A percentile compares a stretch with the other conserved stretches of the same genome.
These are phyloP conservation scores for Palythoa heliodiscus DNA, from an alignment of 92 coral and sea anemone species.

Conservation along the genomic window DNA sequence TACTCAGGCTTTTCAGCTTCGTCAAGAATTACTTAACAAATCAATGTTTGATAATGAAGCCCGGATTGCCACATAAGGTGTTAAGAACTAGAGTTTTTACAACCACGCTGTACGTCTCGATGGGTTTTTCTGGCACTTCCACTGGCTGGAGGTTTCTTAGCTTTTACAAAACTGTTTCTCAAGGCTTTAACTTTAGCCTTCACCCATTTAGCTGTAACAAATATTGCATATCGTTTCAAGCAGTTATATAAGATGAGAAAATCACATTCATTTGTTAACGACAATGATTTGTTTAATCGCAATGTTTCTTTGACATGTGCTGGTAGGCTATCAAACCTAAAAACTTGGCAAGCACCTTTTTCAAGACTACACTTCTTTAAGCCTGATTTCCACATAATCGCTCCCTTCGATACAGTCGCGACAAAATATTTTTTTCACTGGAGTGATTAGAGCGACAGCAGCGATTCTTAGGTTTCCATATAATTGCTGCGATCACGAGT, in stretches of 20 bases:
- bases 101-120: constrained; percentile 8
- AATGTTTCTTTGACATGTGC: too few species aligned
- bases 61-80: constrained; percentile 16
- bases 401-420: too few species aligned
- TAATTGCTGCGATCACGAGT: too few species aligned
- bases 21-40: background rate
- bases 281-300: too few species aligned
- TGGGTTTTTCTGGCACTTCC: constrained; percentile 17
- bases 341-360: too few species aligned
- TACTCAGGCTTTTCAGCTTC: background rate
- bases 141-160: constrained; percentile 17
- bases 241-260: background rate
- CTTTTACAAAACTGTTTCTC: constrained; percentile 16
- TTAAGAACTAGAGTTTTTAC: constrained; percentile 1
- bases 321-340: too few species aligned
- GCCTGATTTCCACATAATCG: too few species aligned
- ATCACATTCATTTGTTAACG: too few species aligned
- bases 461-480: too few species aligned
- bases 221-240: background rate
- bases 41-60: background rate
- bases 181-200: constrained; percentile 5
- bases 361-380: too few species aligned
- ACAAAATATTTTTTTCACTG: too few species aligned
- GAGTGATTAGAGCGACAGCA: too few species aligned
- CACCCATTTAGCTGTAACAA: constrained; percentile 25